Evolutionary conservation across 2,113 vertebrate species (phyloP).

Genomic region (Menura novaehollandiae): DNA sequence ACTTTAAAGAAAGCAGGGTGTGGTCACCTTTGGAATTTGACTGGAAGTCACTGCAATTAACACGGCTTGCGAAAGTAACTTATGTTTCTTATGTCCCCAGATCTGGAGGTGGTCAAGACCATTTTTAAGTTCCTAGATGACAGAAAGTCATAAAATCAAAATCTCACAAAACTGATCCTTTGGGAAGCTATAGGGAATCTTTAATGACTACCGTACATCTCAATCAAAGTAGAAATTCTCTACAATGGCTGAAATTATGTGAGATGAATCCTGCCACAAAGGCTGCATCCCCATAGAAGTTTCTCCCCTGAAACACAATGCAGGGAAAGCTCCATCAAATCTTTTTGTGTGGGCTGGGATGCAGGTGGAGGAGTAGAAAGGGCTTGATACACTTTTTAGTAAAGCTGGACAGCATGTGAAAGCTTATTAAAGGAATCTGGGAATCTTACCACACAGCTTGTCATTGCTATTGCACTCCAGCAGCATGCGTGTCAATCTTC

Average conservation of each 20-base stretch:
- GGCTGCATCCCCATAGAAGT: not conserved
- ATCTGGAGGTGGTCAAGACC: not conserved
- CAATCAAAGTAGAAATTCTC: not conserved
- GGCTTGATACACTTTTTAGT: not conserved
- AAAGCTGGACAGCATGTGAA: not conserved
- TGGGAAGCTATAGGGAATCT: not conserved
- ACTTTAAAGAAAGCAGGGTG: not conserved
- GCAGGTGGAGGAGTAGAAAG: not conserved
- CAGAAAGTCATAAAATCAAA: not conserved
- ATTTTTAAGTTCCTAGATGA: not conserved
- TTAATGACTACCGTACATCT: not conserved
- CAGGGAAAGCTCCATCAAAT: not conserved
- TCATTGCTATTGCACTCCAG: slow-evolving; percentile 71
- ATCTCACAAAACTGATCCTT: not conserved
- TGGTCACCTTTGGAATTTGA: not conserved
- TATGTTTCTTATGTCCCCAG: not conserved
- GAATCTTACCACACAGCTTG: slow-evolving; percentile 70
- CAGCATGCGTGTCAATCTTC: slow-evolving; percentile 29
- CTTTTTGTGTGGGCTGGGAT: not conserved
- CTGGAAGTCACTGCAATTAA: not conserved
- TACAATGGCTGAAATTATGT: not conserved
- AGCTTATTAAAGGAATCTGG: not conserved
- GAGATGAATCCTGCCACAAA: not conserved
- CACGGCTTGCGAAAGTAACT: not conserved
- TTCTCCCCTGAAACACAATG: not conserved